Base-by-base conservation (phyloP, 2,113 vertebrate species). In the Thunnus thynnus region DNA sequence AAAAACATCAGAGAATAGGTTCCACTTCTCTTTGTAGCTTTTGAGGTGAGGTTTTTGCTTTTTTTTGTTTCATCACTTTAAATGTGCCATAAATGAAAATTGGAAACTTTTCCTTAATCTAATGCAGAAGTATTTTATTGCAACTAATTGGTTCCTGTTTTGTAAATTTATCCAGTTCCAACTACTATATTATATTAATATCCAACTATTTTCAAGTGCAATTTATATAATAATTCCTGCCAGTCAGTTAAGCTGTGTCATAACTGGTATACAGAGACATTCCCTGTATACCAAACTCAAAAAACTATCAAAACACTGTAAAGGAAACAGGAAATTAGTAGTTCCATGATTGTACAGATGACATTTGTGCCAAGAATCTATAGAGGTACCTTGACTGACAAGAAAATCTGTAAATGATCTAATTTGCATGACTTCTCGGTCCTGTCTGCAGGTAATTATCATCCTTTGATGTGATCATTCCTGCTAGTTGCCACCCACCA, bases 391-490 rank as follows among this genome's bases (percentile, higher is more conserved):
- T 25, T 52, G 18, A 70, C 72, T 78, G 68, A 76, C 68, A 76
- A 58, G 47, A 18, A 25, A 58, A 82, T 63, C 58, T 86, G 61
- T 63, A 86, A 82, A 88, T 70, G 3, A 78, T 82, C 69, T 76
- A 13, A 83, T 88, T 84, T 85, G 77, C 80, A 83, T 75, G 68
- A 86, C 76, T 67, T 64, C 68, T 75, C 56, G 0, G 46, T 78
- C 55, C 46, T 50, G 55, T 68, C 66, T 80, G 62, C 63, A 51
- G 72, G 75, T 88, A 81, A 83, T 88, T 84, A 88, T 72, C 75
- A 46, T 78, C 62, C 80, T 76, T 41, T 80, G 81, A 85, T 77
- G 83, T 68, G 82, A 90, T 85, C 83, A 64, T 79, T 78, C 61
- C 74, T 65, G 77, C 62, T 72, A 72, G 70, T 67, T 25, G 46